Evolutionary conservation across 1,140 invertebrate species (phyloP).

Genomic region (Conus betulinus): DNA sequence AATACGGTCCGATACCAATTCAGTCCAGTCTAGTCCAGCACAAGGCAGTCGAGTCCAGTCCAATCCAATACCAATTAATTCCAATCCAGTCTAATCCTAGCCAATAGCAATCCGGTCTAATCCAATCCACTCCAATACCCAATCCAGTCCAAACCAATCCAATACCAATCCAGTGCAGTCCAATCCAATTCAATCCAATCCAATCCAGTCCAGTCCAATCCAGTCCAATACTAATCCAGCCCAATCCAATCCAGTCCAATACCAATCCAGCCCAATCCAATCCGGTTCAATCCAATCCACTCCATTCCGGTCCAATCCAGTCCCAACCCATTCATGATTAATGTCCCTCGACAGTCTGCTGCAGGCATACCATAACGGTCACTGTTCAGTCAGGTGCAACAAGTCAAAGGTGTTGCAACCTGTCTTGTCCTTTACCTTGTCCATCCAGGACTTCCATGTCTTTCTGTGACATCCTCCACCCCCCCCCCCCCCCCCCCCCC

Average conservation of each 20-base stretch:
- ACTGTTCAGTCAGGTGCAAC: too few relatives aligned
- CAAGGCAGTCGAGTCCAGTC: background rate
- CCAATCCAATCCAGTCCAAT: constrained; percentile 2
- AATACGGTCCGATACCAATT: constrained; percentile 38
- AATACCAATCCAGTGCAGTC: constrained; percentile 2
- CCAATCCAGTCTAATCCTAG: constrained; percentile 40
- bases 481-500: too few relatives aligned
- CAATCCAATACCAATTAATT: constrained; percentile 37
- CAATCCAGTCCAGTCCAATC: background rate
- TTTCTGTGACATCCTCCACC: too few relatives aligned
- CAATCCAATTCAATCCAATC: constrained; percentile 3
- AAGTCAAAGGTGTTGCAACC: too few relatives aligned
- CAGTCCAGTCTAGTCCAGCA: constrained; percentile 39
- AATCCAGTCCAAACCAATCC: background rate
- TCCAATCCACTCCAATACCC: constrained; percentile 40
- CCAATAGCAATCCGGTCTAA: constrained; percentile 34
- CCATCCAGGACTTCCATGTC: too few relatives aligned
- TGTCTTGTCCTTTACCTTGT: too few relatives aligned
- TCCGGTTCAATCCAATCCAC: constrained; percentile 23
- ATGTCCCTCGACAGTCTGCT: too few relatives aligned
- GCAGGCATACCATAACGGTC: too few relatives aligned
- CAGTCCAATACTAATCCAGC: background rate
- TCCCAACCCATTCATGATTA: background rate
- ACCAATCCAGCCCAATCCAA: constrained; percentile 24
- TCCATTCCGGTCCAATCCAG: constrained; percentile 33